phyloP scores from a whole-genome alignment of 2,113 vertebrate species.

The Clarias batrachus region DNA sequence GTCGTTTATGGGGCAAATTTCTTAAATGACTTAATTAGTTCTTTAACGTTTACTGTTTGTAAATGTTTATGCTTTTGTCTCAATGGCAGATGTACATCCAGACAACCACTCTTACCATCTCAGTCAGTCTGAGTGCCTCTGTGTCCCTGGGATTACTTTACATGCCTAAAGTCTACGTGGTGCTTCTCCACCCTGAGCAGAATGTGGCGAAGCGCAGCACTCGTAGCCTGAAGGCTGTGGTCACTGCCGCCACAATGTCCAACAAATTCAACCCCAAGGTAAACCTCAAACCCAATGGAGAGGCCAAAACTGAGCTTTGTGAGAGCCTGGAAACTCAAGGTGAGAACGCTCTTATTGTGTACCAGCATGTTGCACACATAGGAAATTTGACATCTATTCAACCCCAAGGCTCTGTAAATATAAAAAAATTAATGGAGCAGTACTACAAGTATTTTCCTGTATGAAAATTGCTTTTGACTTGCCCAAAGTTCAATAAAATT shows the following conservation, averaged over 20 bases:
- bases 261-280: conserved; percentile 98
- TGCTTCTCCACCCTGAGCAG: conserved; percentile 98
- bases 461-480: neutral
- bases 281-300: conserved; percentile 91
- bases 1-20: neutral
- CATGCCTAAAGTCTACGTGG: conserved; percentile 98
- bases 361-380: neutral
- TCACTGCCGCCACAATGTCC: conserved; percentile 96
- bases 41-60: neutral
- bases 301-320: conserved; percentile 95
- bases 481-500: neutral
- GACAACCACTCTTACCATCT: conserved; percentile 95
- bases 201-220: conserved; percentile 96
- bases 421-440: neutral
- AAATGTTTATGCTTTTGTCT: neutral
- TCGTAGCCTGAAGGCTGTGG: conserved; percentile 94
- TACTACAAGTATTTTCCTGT: neutral
- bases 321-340: conserved; percentile 93
- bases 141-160: conserved; percentile 98
- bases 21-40: neutral
- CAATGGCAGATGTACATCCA: conserved; percentile 92
- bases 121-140: conserved; percentile 96
- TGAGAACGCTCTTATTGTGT: conserved; percentile 61
- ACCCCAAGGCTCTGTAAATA: neutral
- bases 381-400: neutral